A percentile compares a stretch with the other conserved stretches of the same genome.
phyloP scores from a whole-genome alignment of 92 coral and sea anemone genomes.

The Epizoanthus fatuus region DNA sequence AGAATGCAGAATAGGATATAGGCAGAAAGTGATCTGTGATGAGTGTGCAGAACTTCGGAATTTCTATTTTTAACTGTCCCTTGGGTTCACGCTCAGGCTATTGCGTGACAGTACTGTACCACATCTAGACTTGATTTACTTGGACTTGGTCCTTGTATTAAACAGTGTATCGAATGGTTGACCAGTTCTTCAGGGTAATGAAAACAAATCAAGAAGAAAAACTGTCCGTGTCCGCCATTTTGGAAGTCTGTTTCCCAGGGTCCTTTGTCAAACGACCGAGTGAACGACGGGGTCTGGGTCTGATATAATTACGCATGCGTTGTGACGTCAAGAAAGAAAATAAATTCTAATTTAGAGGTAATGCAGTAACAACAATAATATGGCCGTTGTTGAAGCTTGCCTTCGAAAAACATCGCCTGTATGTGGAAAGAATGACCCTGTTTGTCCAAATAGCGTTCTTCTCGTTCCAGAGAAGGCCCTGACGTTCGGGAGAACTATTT shows the following conservation, averaged over 20 bases:
- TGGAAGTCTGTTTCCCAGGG: background rate
- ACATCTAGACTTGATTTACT: too few species aligned
- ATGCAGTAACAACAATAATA: constrained; percentile 53
- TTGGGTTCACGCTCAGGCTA: too few species aligned
- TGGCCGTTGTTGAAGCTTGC: constrained; percentile 78
- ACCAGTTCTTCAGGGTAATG: too few species aligned
- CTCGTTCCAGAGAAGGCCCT: constrained; percentile 79
- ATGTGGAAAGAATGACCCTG: constrained; percentile 84
- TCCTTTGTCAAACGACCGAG: background rate
- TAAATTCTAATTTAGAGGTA: constrained; percentile 28
- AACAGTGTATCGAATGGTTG: too few species aligned
- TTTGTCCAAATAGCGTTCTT: constrained; percentile 96
- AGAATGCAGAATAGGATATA: too few species aligned
- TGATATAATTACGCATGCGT: constrained; percentile 33
- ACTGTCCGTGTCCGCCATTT: too few species aligned
- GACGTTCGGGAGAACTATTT: constrained; percentile 90
- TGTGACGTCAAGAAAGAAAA: constrained; percentile 54
- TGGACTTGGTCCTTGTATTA: too few species aligned
- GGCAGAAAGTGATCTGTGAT: constrained; percentile 3
- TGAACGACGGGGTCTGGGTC: constrained; percentile 15
- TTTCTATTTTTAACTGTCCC: background rate
- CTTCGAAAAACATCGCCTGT: constrained; percentile 94
- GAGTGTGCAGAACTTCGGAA: background rate
- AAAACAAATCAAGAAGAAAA: too few species aligned
- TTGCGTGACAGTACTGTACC: too few species aligned